A percentile compares a stretch with the other conserved stretches of the same genome.
phyloP scores from a whole-genome alignment of 2,888 invertebrate genomes.

The Scaeva pyrastri region DNA sequence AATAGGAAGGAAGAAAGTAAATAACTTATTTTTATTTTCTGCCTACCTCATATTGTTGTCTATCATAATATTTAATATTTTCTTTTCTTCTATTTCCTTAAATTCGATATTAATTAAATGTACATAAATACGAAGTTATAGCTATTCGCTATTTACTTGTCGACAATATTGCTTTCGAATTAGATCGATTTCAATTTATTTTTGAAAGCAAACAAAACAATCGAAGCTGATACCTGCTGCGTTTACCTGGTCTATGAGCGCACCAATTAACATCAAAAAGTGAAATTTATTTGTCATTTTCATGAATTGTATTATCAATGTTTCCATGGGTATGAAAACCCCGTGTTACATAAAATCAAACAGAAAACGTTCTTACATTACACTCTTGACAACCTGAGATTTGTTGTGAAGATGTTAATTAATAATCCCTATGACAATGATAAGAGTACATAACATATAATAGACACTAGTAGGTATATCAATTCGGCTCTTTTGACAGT shows the following conservation, averaged over 20 bases:
- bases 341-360: conserved; percentile 37
- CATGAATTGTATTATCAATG: background rate
- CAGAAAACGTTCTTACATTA: background rate
- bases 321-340: background rate
- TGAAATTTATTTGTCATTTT: conserved; percentile 45
- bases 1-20: conserved; percentile 70
- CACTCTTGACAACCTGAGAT: background rate
- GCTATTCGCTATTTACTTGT: background rate
- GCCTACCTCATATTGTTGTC: background rate
- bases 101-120: conserved; percentile 20
- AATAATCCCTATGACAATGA: background rate
- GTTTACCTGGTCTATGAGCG: background rate
- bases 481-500: no score
- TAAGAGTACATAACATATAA: no score
- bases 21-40: conserved; percentile 7
- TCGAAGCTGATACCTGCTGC: background rate
- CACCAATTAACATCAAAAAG: conserved; percentile 57
- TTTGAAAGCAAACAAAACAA: background rate
- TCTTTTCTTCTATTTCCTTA: conserved; percentile 6
- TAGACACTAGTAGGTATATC: no score
- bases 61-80: background rate
- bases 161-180: background rate
- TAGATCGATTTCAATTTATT: conserved; percentile 2
- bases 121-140: background rate
- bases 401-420: background rate